phyloP scores from a whole-genome alignment of 2,888 invertebrate genomes.

The Therioaphis trifolii region DNA sequence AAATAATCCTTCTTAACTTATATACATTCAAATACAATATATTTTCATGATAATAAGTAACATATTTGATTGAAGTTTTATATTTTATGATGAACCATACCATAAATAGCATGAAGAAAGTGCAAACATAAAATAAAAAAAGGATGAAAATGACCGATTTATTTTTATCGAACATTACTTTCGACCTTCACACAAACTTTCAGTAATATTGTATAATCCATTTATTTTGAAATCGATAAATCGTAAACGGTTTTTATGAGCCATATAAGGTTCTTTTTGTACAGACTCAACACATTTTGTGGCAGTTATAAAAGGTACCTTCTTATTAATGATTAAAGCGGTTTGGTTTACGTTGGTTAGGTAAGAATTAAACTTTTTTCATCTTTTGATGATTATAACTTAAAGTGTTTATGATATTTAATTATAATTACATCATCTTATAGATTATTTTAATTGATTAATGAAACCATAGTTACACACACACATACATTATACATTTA shows the following conservation, averaged over 20 bases:
- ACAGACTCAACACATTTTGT: background rate
- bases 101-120: background rate
- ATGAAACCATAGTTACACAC: no score
- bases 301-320: background rate
- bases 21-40: background rate
- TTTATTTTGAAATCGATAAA: slow-evolving; percentile 29
- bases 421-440: no score
- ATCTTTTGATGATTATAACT: background rate
- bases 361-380: background rate
- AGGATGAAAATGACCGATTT: slow-evolving; percentile 19
- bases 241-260: slow-evolving; percentile 17
- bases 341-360: no score
- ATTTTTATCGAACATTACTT: slow-evolving; percentile 21
- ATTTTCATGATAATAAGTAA: background rate
- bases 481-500: no score
- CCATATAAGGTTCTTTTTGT: background rate
- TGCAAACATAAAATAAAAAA: background rate
- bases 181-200: slow-evolving; percentile 10
- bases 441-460: no score
- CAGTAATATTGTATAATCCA: background rate
- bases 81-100: background rate
- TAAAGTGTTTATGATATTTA: background rate
- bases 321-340: no score
- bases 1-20: no score
- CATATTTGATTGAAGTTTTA: background rate